Percentiles rank a stretch among this genome's conserved stretches.
Evolutionary conservation across 1,140 invertebrate genomes (phyloP).

Genomic region (Stegodyphus mimosarum): DNA sequence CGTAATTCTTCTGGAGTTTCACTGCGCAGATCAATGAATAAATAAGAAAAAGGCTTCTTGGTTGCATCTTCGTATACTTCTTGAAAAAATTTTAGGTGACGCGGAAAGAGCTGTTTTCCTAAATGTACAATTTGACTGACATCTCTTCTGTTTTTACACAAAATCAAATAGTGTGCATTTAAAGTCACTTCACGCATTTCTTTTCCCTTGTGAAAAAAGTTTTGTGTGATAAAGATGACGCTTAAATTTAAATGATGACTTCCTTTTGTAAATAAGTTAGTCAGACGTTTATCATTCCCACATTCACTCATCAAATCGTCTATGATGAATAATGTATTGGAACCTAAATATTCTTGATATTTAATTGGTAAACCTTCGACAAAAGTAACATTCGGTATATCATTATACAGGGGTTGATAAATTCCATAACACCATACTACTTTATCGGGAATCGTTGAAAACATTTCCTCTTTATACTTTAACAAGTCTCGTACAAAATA

Average conservation of each 20-base stretch:
- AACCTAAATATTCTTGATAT: constrained; percentile 16
- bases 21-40: constrained; percentile 27
- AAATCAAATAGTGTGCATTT: constrained; percentile 19
- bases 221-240: not conserved
- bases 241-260: constrained; percentile 28
- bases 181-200: constrained; percentile 24
- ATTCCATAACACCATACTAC: constrained; percentile 17
- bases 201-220: constrained; percentile 27
- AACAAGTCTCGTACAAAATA: not conserved
- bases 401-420: not conserved
- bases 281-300: not conserved
- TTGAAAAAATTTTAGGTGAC: constrained; percentile 16
- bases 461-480: constrained; percentile 1
- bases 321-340: not conserved
- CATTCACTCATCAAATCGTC: constrained; percentile 19
- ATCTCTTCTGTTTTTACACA: constrained; percentile 21
- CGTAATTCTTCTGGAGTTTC: constrained; percentile 25
- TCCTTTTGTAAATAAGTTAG: constrained; percentile 9
- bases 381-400: constrained; percentile 15
- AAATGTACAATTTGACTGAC: not conserved
- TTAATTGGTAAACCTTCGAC: constrained; percentile 6
- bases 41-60: constrained; percentile 15
- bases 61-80: constrained; percentile 27
- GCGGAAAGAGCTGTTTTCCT: constrained; percentile 1
- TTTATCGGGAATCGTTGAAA: constrained; percentile 4